These are phyloP conservation scores for Craterocephalus amniculus DNA, from an alignment of 2,797 vertebrate genomes.

Conservation along the genomic window DNA sequence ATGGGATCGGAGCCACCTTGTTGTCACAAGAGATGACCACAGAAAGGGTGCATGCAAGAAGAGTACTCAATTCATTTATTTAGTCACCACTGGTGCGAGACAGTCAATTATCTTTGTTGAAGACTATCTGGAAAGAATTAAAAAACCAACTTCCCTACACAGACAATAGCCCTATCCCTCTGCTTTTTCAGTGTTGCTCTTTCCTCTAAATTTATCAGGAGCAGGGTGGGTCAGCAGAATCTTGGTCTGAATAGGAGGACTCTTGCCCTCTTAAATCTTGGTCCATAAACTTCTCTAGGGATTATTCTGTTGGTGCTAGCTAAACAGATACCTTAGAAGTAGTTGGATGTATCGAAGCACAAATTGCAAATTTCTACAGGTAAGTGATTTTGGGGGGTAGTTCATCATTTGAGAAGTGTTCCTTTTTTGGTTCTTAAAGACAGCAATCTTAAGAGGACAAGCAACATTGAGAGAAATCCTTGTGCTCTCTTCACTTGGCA, in stretches of 20 bases:
- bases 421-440: slow-evolving; percentile 78
- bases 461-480: slow-evolving; percentile 77
- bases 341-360: slow-evolving; percentile 65
- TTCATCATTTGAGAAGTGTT: slow-evolving; percentile 67
- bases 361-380: slow-evolving; percentile 69
- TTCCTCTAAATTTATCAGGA: slow-evolving; percentile 75
- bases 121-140: slow-evolving; percentile 53
- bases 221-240: slow-evolving; percentile 72
- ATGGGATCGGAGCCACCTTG: slow-evolving; percentile 68
- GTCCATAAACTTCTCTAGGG: slow-evolving; percentile 80
- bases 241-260: slow-evolving; percentile 77
- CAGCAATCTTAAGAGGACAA: slow-evolving; percentile 85
- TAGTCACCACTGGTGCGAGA: slow-evolving; percentile 60
- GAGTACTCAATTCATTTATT: slow-evolving; percentile 66
- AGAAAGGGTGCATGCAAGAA: slow-evolving; percentile 81
- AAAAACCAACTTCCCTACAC: slow-evolving; percentile 65
- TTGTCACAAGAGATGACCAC: slow-evolving; percentile 71
- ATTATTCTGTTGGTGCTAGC: slow-evolving; percentile 76
- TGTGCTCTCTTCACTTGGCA: slow-evolving; percentile 89
- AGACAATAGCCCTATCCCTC: slow-evolving; percentile 61
- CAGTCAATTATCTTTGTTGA: slow-evolving; percentile 56
- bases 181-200: slow-evolving; percentile 68
- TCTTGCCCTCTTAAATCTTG: slow-evolving; percentile 77
- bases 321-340: slow-evolving; percentile 79
- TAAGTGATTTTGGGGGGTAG: slow-evolving; percentile 44